Evolutionary conservation across 1,140 invertebrate species (phyloP), one percentile per base, ranked within the genome.

Genomic region (Protaetia brevitarsis): DNA sequence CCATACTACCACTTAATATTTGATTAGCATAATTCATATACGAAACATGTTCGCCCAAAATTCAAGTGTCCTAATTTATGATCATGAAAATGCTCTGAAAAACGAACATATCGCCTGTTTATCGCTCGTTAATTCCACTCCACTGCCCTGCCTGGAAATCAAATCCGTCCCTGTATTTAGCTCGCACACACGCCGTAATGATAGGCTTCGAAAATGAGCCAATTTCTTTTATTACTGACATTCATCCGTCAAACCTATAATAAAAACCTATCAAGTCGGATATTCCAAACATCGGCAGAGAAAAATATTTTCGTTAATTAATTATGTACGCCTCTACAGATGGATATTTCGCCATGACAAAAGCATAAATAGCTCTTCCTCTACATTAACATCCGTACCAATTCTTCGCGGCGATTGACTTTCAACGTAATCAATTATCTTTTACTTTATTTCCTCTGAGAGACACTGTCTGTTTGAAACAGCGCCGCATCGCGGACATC

Each of bases 221-320:
- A 16, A 51, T 51, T 51, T 51, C 41, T 51, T 51, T 51, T 51
- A 51, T 51, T 51, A 51, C 16, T 51, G 41, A 51, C 41, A 51
- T 51, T 51, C 41, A 23, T 19, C 19, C 41, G 41, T 51, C 41
- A 51, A 51, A 51, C 41, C 41, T 51, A 51, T 51, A 51, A 51
- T 51, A 51, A 51, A 51, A 51, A 51, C 41, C 16, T 23, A 51
- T 51, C 41, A 51, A 51, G 11, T 51, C 19, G 41, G 7, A 19
- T 51, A 51, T 23, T 51, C 41, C 41, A 23, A 51, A 51, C 19
- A 16, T 51, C 41, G 13, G 31, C 16, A 23, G 26, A 51, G 19
- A 16, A 51, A 51, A 51, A 51, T 51, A 23, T 19, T 23, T 51
- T 51, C 41, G 41, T 23, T 51, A 51, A 51, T 51, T 51, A 51